Evolutionary conservation across 2,888 invertebrate species (phyloP).

Genomic region (Apoderus coryli): DNA sequence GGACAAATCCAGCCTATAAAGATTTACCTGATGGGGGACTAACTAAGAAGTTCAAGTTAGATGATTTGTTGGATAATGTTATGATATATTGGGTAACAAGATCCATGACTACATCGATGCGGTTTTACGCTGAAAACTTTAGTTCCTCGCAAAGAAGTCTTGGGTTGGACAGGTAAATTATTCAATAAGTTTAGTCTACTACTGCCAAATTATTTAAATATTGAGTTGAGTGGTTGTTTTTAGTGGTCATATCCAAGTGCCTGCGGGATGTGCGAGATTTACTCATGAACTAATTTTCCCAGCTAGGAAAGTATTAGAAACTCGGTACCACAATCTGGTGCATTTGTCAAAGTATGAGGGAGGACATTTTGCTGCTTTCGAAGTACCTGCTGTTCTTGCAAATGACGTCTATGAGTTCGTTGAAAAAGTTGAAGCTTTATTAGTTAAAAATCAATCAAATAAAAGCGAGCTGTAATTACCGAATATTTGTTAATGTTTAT

Average conservation of each 20-base stretch:
- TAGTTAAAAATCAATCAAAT: too few relatives aligned
- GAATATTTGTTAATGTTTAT: too few relatives aligned
- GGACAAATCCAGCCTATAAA: constrained; percentile 44
- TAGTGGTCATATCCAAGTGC: constrained; percentile 23
- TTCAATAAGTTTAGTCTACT: too few relatives aligned
- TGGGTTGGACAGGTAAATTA: constrained; percentile 9
- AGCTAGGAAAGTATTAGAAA: constrained; percentile 33
- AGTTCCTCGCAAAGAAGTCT: constrained; percentile 18
- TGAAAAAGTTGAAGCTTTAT: constrained; percentile 18
- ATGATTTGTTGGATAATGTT: constrained; percentile 61
- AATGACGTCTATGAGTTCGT: constrained; percentile 21
- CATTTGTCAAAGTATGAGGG: constrained; percentile 15
- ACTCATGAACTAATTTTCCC: constrained; percentile 49
- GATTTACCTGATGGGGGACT: constrained; percentile 50
- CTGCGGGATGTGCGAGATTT: constrained; percentile 60
- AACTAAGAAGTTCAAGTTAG: constrained; percentile 46
- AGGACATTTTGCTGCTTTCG: constrained; percentile 22
- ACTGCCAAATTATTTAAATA: too few relatives aligned
- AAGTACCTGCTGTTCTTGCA: constrained; percentile 21
- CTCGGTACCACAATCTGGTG: constrained; percentile 15
- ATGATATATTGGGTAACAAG: constrained; percentile 72
- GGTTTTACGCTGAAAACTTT: constrained; percentile 57
- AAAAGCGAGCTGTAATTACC: too few relatives aligned
- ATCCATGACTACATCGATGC: constrained; percentile 57
- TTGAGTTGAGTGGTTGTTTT: too few relatives aligned